Percentiles rank a stretch among this genome's conserved stretches.
Conservation (phyloP, 92 coral and sea anemone genomes). For the Pocillopora grandis region DNA sequence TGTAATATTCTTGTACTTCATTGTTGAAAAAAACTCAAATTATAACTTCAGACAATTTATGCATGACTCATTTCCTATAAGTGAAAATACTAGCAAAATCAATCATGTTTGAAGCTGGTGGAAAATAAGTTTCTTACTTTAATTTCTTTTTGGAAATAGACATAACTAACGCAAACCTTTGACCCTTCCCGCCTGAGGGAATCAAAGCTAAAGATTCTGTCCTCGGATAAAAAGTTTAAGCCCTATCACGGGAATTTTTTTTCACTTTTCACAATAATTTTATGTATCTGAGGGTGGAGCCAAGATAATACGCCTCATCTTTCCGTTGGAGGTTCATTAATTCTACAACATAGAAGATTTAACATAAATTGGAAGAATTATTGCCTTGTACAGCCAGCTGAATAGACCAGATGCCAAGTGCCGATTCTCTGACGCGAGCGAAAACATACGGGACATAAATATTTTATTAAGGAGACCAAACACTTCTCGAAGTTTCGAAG, state of each 20-base stretch:
- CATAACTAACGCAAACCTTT: not conserved
- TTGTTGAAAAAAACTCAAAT: not conserved
- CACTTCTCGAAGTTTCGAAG: conserved; percentile 18
- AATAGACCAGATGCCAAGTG: conserved; percentile 4
- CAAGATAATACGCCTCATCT: not conserved
- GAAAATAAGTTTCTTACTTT: too few relatives aligned
- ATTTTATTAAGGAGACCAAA: conserved; percentile 29
- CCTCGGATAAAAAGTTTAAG: not conserved
- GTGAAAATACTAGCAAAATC: not conserved
- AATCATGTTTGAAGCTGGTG: too few relatives aligned
- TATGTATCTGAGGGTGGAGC: conserved; percentile 3
- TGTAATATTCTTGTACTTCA: not conserved
- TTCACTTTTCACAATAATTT: too few relatives aligned
- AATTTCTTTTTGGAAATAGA: too few relatives aligned
- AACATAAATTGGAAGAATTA: not conserved
- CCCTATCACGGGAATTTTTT: not conserved
- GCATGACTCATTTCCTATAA: not conserved
- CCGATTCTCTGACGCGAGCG: conserved; percentile 4
- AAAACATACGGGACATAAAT: conserved; percentile 20
- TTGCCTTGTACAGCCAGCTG: not conserved
- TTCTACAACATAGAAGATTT: conserved; percentile 4
- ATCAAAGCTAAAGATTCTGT: not conserved
- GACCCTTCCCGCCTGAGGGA: not conserved
- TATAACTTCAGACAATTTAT: not conserved
- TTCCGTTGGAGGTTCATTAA: not conserved